Conservation (phyloP, 2,888 invertebrate species). For the Tetragonisca angustula region DNA sequence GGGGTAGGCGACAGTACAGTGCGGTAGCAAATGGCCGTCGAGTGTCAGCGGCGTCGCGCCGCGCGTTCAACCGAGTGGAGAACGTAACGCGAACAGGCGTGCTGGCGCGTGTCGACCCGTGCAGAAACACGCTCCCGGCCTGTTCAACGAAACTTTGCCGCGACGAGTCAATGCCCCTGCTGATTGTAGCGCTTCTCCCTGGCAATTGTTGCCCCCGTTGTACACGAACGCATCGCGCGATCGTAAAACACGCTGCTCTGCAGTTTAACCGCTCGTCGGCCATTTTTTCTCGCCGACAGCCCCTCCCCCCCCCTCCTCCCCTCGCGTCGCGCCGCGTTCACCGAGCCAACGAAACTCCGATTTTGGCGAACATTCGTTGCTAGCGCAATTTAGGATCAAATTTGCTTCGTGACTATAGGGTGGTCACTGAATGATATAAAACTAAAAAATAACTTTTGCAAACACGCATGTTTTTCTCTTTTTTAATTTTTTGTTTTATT, state of each 20-base stretch:
- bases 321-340: not conserved
- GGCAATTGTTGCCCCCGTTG: constrained; percentile 38
- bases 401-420: too few relatives aligned
- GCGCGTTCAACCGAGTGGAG: constrained; percentile 10
- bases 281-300: constrained; percentile 7
- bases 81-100: not conserved
- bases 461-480: too few relatives aligned
- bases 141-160: constrained; percentile 41
- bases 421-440: too few relatives aligned
- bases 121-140: not conserved
- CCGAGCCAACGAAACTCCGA: constrained; percentile 12
- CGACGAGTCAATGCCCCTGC: constrained; percentile 49
- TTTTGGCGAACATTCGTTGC: constrained; percentile 1
- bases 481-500: too few relatives aligned
- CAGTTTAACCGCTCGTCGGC: constrained; percentile 27
- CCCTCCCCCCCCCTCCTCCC: too few relatives aligned
- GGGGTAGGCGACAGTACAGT: not conserved
- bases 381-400: not conserved
- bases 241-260: constrained; percentile 22
- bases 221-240: constrained; percentile 37
- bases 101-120: not conserved
- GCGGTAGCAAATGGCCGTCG: constrained; percentile 23
- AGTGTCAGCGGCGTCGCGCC: not conserved
- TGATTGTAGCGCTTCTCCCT: constrained; percentile 53
- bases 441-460: too few relatives aligned